Conservation (phyloP, 2,113 vertebrate genomes). For the Caranx ignobilis region DNA sequence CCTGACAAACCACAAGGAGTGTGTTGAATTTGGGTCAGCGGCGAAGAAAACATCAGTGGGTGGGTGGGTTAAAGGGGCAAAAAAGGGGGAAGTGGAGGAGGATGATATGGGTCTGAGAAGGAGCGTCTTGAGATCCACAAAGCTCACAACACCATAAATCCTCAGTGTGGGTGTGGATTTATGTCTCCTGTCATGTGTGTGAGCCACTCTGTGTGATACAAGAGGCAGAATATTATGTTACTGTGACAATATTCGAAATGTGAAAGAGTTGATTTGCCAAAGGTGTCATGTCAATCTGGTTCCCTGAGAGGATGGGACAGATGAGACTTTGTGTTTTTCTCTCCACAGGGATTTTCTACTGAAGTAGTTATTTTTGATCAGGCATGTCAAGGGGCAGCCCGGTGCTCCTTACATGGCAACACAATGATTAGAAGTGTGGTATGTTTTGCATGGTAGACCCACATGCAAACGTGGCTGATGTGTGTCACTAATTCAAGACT, state of each 20-base stretch:
- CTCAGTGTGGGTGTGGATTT: constrained; percentile 70
- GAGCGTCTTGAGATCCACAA: constrained; percentile 77
- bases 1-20: constrained; percentile 41
- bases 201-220: constrained; percentile 76
- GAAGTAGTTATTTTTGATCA: constrained; percentile 49
- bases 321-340: constrained; percentile 69
- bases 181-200: constrained; percentile 70
- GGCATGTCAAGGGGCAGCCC: constrained; percentile 81
- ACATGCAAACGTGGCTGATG: constrained; percentile 90
- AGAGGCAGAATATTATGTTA: constrained; percentile 73
- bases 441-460: constrained; percentile 83
- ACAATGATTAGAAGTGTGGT: constrained; percentile 53
- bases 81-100: constrained; percentile 31
- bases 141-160: constrained; percentile 83
- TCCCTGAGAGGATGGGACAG: constrained; percentile 79
- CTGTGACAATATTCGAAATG: constrained; percentile 68
- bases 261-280: constrained; percentile 69
- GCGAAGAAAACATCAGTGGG: constrained; percentile 27
- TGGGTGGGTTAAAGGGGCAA: constrained; percentile 2
- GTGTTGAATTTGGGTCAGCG: constrained; percentile 39
- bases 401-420: constrained; percentile 81
- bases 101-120: constrained; percentile 64
- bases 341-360: constrained; percentile 66
- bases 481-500: constrained; percentile 83
- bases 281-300: constrained; percentile 74